phyloP scores from a whole-genome alignment of 1,140 invertebrate genomes.

The Caerostris extrusa region DNA sequence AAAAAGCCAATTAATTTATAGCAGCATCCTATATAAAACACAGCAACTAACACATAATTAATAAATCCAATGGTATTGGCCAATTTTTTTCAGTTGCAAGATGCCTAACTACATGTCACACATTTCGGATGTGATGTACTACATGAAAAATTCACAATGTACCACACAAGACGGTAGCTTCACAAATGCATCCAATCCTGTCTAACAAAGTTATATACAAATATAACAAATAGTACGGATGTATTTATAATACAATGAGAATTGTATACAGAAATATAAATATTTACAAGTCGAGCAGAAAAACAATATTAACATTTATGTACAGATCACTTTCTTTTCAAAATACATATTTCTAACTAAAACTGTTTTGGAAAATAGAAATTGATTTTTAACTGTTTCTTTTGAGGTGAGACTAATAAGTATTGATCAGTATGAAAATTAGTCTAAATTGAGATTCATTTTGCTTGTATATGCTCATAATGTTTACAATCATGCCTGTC shows the following conservation, averaged over 20 bases:
- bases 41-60: conserved; percentile 6
- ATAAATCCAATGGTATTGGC: conserved; percentile 9
- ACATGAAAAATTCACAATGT: conserved; percentile 61
- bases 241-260: conserved; percentile 64
- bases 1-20: background rate
- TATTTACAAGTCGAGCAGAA: conserved; percentile 38
- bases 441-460: background rate
- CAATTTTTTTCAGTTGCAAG: background rate
- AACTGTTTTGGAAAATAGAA: conserved; percentile 69
- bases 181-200: conserved; percentile 63
- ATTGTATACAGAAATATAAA: conserved; percentile 62
- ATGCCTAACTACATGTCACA: background rate
- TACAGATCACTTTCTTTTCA: conserved; percentile 63
- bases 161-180: conserved; percentile 50
- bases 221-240: conserved; percentile 69
- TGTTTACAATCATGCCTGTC: background rate
- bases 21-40: background rate
- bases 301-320: conserved; percentile 72
- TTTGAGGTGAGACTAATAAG: conserved; percentile 60
- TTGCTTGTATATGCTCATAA: conserved; percentile 10
- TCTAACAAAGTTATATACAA: conserved; percentile 72
- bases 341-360: conserved; percentile 66
- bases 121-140: background rate
- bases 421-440: conserved; percentile 22
- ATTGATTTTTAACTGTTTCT: conserved; percentile 40